These are phyloP conservation scores for Tinea semifulvella DNA, from an alignment of 2,888 invertebrate genomes.

Conservation along the genomic window DNA sequence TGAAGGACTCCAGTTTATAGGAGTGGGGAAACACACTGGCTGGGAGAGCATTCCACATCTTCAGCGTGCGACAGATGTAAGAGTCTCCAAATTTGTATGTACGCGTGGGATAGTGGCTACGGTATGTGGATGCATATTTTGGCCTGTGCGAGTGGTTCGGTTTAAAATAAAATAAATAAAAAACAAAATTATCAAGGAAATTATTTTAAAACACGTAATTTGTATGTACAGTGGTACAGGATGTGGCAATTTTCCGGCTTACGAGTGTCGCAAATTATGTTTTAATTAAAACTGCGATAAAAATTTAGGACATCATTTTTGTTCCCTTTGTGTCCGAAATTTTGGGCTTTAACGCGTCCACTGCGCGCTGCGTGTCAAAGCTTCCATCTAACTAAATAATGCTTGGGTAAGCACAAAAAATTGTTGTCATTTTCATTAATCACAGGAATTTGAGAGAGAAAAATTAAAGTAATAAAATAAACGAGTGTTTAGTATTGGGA, in stretches of 20 bases:
- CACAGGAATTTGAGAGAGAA: background rate
- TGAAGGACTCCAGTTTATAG: no score
- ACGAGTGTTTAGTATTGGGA: no score
- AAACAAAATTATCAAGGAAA: background rate
- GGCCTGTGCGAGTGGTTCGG: background rate
- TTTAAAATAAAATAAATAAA: background rate
- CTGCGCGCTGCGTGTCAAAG: constrained; percentile 1
- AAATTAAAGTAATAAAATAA: background rate
- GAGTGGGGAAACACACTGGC: no score
- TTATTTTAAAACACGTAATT: background rate
- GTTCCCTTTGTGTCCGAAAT: constrained; percentile 46
- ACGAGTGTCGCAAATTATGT: constrained; percentile 47
- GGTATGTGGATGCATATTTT: background rate
- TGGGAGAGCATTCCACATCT: no score
- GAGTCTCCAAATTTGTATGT: no score
- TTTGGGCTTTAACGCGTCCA: constrained; percentile 25
- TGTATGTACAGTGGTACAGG: background rate
- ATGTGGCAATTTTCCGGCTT: constrained; percentile 39
- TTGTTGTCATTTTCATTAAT: constrained; percentile 7
- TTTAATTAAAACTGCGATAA: constrained; percentile 55
- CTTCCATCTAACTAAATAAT: constrained; percentile 8
- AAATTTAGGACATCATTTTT: constrained; percentile 47
- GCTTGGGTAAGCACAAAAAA: background rate
- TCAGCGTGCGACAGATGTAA: no score
- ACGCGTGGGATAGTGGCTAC: no score